Base-by-base conservation (phyloP, 2,113 vertebrate species). In the Vulpes lagopus region DNA sequence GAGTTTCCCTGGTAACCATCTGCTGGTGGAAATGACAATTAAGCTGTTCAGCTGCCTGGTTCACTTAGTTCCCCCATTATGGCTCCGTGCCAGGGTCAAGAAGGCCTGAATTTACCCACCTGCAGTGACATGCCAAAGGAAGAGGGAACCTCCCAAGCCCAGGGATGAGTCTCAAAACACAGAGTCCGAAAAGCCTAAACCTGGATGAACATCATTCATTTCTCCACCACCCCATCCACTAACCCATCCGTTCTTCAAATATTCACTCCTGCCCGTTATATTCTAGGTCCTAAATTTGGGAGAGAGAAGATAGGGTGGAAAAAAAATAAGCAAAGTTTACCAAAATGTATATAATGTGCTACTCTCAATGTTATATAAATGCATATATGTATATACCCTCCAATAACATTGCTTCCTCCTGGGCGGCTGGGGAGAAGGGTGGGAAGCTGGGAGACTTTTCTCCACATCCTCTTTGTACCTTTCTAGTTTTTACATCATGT, bases 1-100 rank as follows among this genome's bases (percentile, higher is more conserved):
- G n/a, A 78, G 97, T 98, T 96, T 96, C 98, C 98, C 97, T 98
- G 97, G 98, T 73, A 97, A 98, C 97, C 97, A 96, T 96, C 92
- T 96, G 94, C 97, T 96, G 94, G 97, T 97, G 81, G 95, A 95
- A 97, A 97, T 92, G 97, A 98, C 97, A 97, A 98, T 97, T 95
- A 97, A 97, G 97, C 97, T 69, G 76, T 91, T 97, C 92, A 79
- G 90, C 96, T 96, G 96, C 94, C 90, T 95, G 97, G 94, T 88
- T 97, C 96, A 80, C 55, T 96, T 25, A 59, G 95, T 97, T 95
- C 95, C 43, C 91, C 60, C 43, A 49, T 43, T 51, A 85, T 73
- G 94, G 97, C 95, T 96, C 87, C 38, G 60, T 25, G 94, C 95
- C 97, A 96, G 95, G 94, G 97, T 97, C 97, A 96, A 23, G 82